phyloP scores from a whole-genome alignment of 2,797 vertebrate species.

The Protonibea diacanthus region DNA sequence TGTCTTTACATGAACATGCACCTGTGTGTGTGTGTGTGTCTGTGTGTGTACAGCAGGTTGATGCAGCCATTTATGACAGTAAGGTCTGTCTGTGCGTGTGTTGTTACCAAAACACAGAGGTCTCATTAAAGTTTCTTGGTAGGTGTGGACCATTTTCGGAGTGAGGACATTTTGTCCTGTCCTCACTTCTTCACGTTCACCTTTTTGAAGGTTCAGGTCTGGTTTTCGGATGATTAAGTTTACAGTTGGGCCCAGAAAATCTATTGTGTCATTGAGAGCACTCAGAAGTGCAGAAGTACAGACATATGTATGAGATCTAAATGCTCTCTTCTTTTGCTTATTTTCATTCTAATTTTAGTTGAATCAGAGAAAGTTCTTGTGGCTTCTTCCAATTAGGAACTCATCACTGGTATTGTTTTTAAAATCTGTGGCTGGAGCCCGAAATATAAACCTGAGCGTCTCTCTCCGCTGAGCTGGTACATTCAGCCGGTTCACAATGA shows the following conservation, averaged over 20 bases:
- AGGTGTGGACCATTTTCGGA: conserved; percentile 4
- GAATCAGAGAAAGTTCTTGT: neutral
- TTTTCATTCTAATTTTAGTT: neutral
- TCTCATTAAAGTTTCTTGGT: neutral
- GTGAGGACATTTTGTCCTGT: neutral
- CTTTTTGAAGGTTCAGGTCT: neutral
- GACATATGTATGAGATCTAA: neutral
- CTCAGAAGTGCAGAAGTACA: conserved; percentile 1
- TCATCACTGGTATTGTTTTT: neutral
- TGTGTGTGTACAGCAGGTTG: neutral
- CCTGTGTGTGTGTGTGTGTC: conserved; percentile 10
- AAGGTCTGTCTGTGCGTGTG: conserved; percentile 36
- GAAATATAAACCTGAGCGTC: conserved; percentile 42
- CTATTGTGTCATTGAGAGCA: neutral
- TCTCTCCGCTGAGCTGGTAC: conserved; percentile 79
- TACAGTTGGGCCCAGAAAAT: neutral
- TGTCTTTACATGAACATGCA: conserved; percentile 18
- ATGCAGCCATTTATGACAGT: conserved; percentile 43
- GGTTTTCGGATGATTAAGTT: conserved; percentile 3
- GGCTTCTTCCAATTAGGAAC: conserved; percentile 59
- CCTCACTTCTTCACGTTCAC: neutral
- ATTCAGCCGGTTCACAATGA: conserved; percentile 80
- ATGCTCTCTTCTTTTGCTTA: neutral
- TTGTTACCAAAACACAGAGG: conserved; percentile 21
- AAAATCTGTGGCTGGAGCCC: conserved; percentile 6